Evolutionary conservation across 2,113 vertebrate species (phyloP).

Genomic region (Oriolus oriolus): DNA sequence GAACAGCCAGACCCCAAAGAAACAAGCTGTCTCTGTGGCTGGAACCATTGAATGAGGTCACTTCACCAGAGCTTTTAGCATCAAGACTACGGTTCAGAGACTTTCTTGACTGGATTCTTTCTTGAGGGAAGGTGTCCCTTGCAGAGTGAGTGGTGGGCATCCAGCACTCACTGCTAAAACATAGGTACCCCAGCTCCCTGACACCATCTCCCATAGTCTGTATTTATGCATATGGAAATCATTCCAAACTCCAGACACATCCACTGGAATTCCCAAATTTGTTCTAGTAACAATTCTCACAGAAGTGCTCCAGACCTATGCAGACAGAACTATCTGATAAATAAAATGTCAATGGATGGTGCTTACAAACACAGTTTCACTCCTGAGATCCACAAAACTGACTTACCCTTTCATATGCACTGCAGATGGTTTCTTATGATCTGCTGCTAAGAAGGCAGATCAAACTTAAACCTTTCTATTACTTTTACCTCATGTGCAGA

Average conservation of each 20-base stretch:
- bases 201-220: background rate
- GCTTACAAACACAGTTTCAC: background rate
- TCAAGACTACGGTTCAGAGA: background rate
- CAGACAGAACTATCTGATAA: background rate
- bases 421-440: background rate
- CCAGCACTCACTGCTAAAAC: background rate
- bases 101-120: background rate
- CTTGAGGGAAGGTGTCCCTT: background rate
- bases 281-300: background rate
- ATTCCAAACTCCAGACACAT: background rate
- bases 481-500: background rate
- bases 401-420: background rate
- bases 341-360: background rate
- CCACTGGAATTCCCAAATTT: background rate
- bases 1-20: background rate
- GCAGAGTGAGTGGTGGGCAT: background rate
- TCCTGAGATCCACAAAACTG: background rate
- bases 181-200: accelerated
- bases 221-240: background rate
- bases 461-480: background rate
- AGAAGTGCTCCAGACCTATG: background rate
- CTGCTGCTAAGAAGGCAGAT: background rate
- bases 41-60: background rate
- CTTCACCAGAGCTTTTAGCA: background rate
- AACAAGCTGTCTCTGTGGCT: background rate